These are phyloP conservation scores for Micromys minutus DNA, from an alignment of 2,113 vertebrate genomes.

Conservation along the genomic window DNA sequence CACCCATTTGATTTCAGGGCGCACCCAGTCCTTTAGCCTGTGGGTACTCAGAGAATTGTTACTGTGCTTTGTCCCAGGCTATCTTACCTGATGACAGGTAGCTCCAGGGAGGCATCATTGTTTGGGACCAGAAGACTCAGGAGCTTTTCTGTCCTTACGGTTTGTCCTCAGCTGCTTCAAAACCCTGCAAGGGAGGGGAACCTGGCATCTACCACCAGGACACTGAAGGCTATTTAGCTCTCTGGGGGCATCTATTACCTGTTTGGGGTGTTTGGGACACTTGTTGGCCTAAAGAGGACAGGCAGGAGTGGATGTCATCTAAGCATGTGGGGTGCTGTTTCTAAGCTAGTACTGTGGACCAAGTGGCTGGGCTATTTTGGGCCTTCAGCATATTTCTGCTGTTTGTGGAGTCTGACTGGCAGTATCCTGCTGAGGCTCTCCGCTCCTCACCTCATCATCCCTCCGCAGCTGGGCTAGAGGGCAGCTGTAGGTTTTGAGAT, in stretches of 20 bases:
- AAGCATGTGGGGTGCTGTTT: neutral
- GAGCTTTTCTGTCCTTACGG: too few species aligned
- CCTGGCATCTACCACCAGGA: neutral
- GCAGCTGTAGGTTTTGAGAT: neutral
- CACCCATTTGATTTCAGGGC: neutral
- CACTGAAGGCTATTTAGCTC: too few species aligned
- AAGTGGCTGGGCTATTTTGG: neutral
- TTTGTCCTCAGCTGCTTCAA: neutral
- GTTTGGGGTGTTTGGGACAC: neutral
- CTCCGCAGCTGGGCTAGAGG: neutral
- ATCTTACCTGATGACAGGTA: neutral
- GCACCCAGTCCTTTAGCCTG: neutral
- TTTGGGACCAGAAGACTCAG: neutral
- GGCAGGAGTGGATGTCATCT: neutral
- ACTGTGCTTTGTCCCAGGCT: neutral
- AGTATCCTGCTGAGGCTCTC: neutral
- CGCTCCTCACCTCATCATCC: neutral
- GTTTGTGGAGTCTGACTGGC: neutral
- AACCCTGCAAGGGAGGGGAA: neutral
- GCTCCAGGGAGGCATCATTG: neutral
- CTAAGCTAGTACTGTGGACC: fast-evolving
- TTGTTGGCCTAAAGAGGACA: too few species aligned
- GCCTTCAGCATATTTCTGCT: neutral
- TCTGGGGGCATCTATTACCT: fast-evolving
- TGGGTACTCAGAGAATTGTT: neutral